Conservation (phyloP, 1,140 invertebrate genomes). For the Pararge aegeria region DNA sequence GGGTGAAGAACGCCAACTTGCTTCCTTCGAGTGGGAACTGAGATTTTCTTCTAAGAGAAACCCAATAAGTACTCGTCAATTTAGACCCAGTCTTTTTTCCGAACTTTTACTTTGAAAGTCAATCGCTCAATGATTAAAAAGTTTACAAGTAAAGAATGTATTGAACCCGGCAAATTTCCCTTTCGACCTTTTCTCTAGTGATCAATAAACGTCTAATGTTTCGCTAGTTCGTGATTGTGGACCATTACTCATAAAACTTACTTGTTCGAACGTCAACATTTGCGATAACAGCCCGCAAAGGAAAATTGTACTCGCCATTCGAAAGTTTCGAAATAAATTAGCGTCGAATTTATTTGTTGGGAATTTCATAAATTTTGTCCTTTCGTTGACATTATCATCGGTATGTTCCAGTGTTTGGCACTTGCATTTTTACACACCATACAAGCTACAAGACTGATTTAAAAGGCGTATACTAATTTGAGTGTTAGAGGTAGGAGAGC, state of each 20-base stretch:
- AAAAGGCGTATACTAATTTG: no score
- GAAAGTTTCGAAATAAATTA: constrained; percentile 1
- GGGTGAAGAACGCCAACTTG: no score
- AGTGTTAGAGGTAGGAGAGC: no score
- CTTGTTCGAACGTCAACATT: constrained; percentile 39
- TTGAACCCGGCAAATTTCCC: not conserved
- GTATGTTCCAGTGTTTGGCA: no score
- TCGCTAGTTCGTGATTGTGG: constrained; percentile 33
- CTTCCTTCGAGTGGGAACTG: no score
- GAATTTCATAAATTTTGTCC: constrained; percentile 1
- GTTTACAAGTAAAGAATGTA: not conserved
- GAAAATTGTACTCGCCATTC: constrained; percentile 12
- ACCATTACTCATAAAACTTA: constrained; percentile 40
- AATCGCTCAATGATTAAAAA: not conserved
- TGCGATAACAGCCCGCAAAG: constrained; percentile 26
- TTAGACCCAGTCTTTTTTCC: no score
- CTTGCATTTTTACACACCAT: no score
- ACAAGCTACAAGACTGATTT: no score
- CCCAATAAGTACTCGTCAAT: no score
- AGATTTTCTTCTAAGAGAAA: no score
- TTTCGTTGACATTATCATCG: not conserved
- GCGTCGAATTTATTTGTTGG: not conserved
- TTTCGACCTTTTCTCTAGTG: not conserved
- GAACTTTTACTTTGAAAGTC: no score
- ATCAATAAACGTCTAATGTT: constrained; percentile 25